Percentiles rank a stretch among this genome's conserved stretches.
These are phyloP conservation scores for Chrysotoxum bicinctum DNA, from an alignment of 2,888 invertebrate species.

Conservation along the genomic window DNA sequence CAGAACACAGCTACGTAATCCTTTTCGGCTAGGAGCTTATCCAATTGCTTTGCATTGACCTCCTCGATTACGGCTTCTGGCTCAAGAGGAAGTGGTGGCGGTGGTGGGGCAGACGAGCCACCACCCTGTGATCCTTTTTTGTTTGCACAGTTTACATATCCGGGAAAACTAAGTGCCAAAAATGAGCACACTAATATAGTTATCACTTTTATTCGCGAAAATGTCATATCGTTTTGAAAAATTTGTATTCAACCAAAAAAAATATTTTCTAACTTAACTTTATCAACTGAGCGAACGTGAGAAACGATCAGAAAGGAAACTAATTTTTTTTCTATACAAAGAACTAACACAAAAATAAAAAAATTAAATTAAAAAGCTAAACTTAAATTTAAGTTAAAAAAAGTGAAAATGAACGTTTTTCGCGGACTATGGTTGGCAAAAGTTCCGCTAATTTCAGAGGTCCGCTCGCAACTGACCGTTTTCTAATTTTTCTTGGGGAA, in stretches of 20 bases:
- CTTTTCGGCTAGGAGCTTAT: constrained; percentile 93
- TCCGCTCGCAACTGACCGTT: constrained; percentile 82
- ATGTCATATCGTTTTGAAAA: constrained; percentile 78
- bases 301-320: constrained; percentile 30
- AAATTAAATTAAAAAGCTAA: constrained; percentile 57
- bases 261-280: constrained; percentile 47
- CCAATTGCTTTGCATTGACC: constrained; percentile 95
- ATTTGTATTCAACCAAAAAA: constrained; percentile 61
- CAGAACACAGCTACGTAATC: constrained; percentile 97
- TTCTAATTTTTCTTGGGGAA: constrained; percentile 73
- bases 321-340: neutral
- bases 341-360: constrained; percentile 19
- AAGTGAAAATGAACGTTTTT: constrained; percentile 77
- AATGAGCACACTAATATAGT: constrained; percentile 80
- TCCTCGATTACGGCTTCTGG: constrained; percentile 93
- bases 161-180: constrained; percentile 81
- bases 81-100: constrained; percentile 76
- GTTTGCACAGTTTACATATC: constrained; percentile 81
- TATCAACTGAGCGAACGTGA: constrained; percentile 55
- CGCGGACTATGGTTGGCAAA: constrained; percentile 81
- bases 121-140: constrained; percentile 78
- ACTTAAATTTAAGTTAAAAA: constrained; percentile 66
- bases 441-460: constrained; percentile 82
- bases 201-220: constrained; percentile 81
- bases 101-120: constrained; percentile 77